phyloP scores from a whole-genome alignment of 2,113 vertebrate genomes.

The Sula dactylatra region DNA sequence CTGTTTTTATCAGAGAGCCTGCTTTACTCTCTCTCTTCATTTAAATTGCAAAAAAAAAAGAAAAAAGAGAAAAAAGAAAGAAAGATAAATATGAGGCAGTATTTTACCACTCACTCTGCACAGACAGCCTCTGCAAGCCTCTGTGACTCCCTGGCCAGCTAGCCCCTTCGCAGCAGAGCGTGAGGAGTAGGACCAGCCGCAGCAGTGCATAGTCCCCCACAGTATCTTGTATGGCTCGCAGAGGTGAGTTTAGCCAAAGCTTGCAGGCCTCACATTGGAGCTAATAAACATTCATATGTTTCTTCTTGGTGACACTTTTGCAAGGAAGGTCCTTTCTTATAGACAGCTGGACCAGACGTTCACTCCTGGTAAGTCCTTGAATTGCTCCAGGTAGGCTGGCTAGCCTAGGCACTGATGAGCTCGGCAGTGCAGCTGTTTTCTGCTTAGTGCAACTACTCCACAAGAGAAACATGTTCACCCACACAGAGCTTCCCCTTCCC shows the following conservation, averaged over 20 bases:
- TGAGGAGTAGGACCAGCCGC: background rate
- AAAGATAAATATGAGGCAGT: background rate
- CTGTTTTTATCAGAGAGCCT: background rate
- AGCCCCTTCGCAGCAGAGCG: accelerated
- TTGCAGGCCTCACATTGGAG: background rate
- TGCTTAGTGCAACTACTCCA: background rate
- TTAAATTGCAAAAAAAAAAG: accelerated
- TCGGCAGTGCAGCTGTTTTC: background rate
- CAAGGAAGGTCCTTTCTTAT: background rate
- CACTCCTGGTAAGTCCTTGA: background rate
- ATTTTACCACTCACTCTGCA: background rate
- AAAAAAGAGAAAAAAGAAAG: too few relatives aligned
- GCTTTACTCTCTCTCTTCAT: background rate
- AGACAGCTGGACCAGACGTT: accelerated
- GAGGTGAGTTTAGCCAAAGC: background rate
- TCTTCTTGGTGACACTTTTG: background rate
- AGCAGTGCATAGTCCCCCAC: accelerated
- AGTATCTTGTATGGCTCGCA: background rate
- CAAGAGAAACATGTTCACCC: background rate
- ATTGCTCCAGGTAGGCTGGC: background rate
- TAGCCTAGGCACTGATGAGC: background rate
- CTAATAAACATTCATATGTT: background rate
- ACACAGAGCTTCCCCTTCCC: background rate
- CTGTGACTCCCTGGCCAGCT: background rate
- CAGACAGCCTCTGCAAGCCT: background rate